Conservation (phyloP, 2,888 invertebrate genomes). For the Thymelicus acteon region DNA sequence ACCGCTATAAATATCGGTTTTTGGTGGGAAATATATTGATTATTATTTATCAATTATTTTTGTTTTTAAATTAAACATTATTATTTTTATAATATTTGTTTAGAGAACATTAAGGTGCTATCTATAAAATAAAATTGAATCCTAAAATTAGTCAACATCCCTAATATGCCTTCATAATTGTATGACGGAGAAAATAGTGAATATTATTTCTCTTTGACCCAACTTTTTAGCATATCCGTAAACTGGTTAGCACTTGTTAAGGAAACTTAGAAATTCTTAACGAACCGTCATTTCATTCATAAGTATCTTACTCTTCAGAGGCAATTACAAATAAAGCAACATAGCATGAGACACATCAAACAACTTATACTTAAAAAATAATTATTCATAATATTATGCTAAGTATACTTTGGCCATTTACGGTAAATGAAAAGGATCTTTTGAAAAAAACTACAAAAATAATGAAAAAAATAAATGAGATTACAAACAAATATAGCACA, state of each 20-base stretch:
- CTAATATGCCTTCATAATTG: not conserved
- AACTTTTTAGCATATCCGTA: not conserved
- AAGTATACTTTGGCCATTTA: conserved; percentile 24
- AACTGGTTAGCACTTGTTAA: conserved; percentile 7
- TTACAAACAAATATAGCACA: conserved; percentile 44
- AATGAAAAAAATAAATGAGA: conserved; percentile 26
- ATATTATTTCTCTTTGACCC: not conserved
- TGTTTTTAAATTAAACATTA: no score
- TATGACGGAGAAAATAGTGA: not conserved
- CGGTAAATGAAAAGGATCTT: conserved; percentile 4
- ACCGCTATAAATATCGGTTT: no score
- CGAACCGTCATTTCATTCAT: not conserved
- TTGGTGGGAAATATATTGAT: no score
- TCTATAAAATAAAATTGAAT: no score
- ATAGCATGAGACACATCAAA: not conserved
- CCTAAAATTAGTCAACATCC: no score
- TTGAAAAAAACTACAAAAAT: conserved; percentile 19
- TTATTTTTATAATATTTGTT: no score
- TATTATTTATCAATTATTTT: no score
- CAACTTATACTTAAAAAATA: not conserved
- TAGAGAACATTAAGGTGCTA: no score
- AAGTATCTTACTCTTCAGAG: not conserved
- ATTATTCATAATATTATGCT: not conserved
- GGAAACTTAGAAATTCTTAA: not conserved
- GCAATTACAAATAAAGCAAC: conserved; percentile 10